phyloP scores from a whole-genome alignment of 2,113 vertebrate genomes.

The Clarias gariepinus region DNA sequence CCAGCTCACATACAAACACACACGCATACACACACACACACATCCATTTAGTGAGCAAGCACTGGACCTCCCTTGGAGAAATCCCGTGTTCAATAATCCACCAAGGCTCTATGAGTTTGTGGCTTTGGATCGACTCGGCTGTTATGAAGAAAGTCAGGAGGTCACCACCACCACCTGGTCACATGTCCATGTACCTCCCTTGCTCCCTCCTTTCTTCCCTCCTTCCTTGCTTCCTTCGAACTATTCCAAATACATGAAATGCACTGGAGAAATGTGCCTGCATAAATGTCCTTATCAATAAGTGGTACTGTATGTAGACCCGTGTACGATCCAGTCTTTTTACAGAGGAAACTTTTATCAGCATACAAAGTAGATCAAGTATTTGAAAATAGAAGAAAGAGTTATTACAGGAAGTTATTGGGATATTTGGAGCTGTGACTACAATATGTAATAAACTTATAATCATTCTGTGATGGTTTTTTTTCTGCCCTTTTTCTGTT shows the following conservation, averaged over 20 bases:
- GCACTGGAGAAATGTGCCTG: background rate
- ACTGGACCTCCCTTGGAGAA: background rate
- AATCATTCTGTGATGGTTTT: background rate
- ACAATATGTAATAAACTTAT: background rate
- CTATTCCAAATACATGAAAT: constrained; percentile 32
- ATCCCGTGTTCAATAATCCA: constrained; percentile 38
- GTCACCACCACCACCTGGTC: constrained; percentile 43
- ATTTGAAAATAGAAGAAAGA: background rate
- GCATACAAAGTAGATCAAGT: background rate
- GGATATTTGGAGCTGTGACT: background rate
- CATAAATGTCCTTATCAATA: background rate
- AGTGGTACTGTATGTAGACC: background rate
- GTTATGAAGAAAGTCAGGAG: constrained; percentile 49
- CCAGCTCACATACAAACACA: no score
- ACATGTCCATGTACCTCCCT: constrained; percentile 43
- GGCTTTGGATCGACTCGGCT: constrained; percentile 14
- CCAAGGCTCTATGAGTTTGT: constrained; percentile 11
- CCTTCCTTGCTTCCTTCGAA: background rate
- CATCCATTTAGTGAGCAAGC: background rate
- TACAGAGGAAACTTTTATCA: background rate
- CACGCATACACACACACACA: background rate
- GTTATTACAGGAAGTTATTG: background rate
- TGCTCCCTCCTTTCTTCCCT: constrained; percentile 9
- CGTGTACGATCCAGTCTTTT: background rate
- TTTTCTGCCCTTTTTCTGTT: background rate